These are phyloP conservation scores for Sinocyclocheilus grahami DNA, from an alignment of 2,113 vertebrate species.

Conservation along the genomic window DNA sequence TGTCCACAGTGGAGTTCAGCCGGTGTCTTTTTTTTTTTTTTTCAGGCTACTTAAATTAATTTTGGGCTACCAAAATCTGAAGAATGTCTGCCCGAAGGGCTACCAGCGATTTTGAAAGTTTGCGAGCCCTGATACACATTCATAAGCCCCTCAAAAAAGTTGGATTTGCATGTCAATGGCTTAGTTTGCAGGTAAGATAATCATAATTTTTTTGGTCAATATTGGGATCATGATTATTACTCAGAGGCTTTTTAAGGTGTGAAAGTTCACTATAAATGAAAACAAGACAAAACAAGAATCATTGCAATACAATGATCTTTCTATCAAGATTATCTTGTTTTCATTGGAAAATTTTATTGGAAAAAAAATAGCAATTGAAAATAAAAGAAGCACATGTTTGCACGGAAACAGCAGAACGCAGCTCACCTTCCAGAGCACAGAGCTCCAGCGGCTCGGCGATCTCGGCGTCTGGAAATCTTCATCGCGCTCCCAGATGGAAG, in stretches of 20 bases:
- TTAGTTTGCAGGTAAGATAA: background rate
- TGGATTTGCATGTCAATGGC: too few species aligned
- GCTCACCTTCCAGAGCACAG: conserved; percentile 91
- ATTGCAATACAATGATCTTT: background rate
- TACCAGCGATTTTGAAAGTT: too few species aligned
- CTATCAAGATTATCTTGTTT: background rate
- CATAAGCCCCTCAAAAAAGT: background rate
- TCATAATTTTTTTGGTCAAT: background rate
- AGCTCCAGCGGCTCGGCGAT: conserved; percentile 95
- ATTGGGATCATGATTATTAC: background rate
- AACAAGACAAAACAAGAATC: background rate
- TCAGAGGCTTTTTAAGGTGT: too few species aligned
- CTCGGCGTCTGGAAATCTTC: conserved; percentile 99
- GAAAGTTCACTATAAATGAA: too few species aligned
- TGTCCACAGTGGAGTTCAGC: too few species aligned
- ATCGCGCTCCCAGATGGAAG: conserved; percentile 96
- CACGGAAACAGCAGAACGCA: background rate
- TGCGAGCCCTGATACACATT: background rate
- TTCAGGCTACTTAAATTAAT: too few species aligned
- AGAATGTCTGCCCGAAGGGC: too few species aligned
- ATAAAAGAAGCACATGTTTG: background rate
- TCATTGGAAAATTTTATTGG: background rate
- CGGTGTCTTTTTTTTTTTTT: too few species aligned
- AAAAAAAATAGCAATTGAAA: background rate
- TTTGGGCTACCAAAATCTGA: too few species aligned